Evolutionary conservation across 2,113 vertebrate genomes (phyloP).

Genomic region (Rhodinocichla rosea): DNA sequence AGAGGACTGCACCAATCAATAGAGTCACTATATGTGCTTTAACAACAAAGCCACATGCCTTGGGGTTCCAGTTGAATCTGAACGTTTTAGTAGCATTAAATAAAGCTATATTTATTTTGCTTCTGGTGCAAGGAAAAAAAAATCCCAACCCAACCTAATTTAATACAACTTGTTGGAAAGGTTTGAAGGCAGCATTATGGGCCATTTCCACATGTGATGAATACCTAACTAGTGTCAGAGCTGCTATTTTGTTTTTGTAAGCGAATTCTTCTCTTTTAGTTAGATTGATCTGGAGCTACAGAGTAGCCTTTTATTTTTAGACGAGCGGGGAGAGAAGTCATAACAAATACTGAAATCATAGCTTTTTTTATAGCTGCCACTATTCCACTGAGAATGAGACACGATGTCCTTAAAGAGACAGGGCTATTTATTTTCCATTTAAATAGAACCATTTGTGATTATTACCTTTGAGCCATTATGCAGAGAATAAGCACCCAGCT

Average conservation of each 20-base stretch:
- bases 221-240: constrained; percentile 60
- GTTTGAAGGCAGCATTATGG: constrained; percentile 61
- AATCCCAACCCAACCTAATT: constrained; percentile 42
- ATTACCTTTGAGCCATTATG: constrained; percentile 12
- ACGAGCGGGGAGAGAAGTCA: constrained; percentile 41
- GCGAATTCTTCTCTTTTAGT: constrained; percentile 41
- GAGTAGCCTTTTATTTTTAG: constrained; percentile 60
- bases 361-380: constrained; percentile 55
- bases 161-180: constrained; percentile 66
- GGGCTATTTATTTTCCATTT: constrained; percentile 58
- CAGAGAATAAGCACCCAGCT: constrained; percentile 25
- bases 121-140: constrained; percentile 62
- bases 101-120: constrained; percentile 76
- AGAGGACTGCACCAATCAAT: constrained; percentile 73
- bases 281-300: constrained; percentile 57
- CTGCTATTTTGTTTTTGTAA: constrained; percentile 53
- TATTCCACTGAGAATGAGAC: constrained; percentile 36
- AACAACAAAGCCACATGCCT: constrained; percentile 65
- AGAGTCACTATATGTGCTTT: constrained; percentile 61
- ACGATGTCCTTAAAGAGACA: constrained; percentile 54
- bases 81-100: constrained; percentile 73
- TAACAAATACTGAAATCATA: constrained; percentile 60
- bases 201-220: constrained; percentile 36
- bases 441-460: constrained; percentile 46
- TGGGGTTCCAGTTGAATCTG: constrained; percentile 66